Evolutionary conservation across 1,140 invertebrate species (phyloP).

Genomic region (Mizuhopecten yessoensis): DNA sequence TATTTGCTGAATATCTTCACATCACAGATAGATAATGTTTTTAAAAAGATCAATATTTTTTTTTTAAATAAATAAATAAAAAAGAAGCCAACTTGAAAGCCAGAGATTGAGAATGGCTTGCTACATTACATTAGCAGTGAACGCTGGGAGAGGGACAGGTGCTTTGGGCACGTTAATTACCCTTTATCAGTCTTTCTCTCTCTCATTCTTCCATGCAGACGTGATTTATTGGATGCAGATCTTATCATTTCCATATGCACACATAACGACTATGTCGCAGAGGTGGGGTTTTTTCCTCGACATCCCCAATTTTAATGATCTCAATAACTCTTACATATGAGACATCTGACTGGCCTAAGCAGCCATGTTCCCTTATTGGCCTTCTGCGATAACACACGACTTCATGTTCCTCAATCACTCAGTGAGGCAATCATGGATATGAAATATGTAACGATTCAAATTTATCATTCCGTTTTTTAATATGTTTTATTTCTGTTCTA

Average conservation of each 20-base stretch:
- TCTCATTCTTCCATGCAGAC: neutral
- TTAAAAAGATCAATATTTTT: too few relatives aligned
- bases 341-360: neutral
- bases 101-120: neutral
- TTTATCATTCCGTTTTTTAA: too few relatives aligned
- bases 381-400: neutral
- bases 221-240: neutral
- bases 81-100: neutral
- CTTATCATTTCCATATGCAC: slow-evolving; percentile 22
- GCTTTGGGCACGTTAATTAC: slow-evolving; percentile 24
- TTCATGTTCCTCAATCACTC: neutral
- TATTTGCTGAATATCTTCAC: too few relatives aligned
- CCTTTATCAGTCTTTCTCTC: slow-evolving; percentile 4
- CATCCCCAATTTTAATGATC: neutral
- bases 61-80: neutral
- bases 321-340: neutral
- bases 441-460: neutral
- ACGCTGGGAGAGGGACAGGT: neutral
- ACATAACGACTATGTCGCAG: slow-evolving; percentile 24
- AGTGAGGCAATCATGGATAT: neutral
- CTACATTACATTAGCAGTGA: neutral
- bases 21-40: too few relatives aligned
- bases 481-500: neutral
- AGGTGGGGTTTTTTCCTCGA: neutral
- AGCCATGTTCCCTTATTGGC: neutral